Base-by-base conservation (phyloP, 2,797 vertebrate genomes). In the Falco rusticolus region DNA sequence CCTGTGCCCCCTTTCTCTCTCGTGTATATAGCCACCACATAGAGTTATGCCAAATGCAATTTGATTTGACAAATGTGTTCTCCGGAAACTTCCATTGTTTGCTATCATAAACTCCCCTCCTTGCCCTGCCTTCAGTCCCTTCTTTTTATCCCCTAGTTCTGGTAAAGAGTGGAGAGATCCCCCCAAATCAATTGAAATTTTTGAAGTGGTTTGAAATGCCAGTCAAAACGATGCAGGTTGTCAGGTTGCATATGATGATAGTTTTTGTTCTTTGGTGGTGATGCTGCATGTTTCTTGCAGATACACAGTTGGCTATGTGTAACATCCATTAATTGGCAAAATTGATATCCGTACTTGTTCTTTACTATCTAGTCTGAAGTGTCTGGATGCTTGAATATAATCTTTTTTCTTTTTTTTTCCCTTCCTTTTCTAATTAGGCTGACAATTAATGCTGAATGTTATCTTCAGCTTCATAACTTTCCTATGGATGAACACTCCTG, bases 391-490 rank as follows among this genome's bases (percentile, higher is more conserved):
- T 93, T 90, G 19, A 89, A 56, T 65, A 71, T 87, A 50, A 87
- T 54, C 4, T 77, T 50, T 60, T 90, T 22, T 37, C 19, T 74
- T 39, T 29, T 66, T 59, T 17, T 3, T 1, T 1, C 10, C 41
- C 39, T 83, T 82, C 11, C 22, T 89, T 91, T 80, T 90, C 37
- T 95, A 77, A 98, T 98, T 97, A 99, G 99, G 98, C 98, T 99
- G 98, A 99, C 99, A 97, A 99, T 99, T 98, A 99, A 99, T 98
- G 99, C 99, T 98, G 99, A 99, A 98, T 99, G 99, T 98, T 99
- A 99, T 97, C 99, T 99, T 98, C 99, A 99, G 98, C 99, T 99
- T 98, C 99, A 99, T 98, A 99, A 99, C 98, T 99, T 99, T 98
- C 99, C 99, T 93, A 99, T 99, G 99, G 99, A 99, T 98, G 99